Evolutionary conservation across 1,140 invertebrate species (phyloP), one percentile per base, ranked within the genome.

Genomic region (Magallana gigas): DNA sequence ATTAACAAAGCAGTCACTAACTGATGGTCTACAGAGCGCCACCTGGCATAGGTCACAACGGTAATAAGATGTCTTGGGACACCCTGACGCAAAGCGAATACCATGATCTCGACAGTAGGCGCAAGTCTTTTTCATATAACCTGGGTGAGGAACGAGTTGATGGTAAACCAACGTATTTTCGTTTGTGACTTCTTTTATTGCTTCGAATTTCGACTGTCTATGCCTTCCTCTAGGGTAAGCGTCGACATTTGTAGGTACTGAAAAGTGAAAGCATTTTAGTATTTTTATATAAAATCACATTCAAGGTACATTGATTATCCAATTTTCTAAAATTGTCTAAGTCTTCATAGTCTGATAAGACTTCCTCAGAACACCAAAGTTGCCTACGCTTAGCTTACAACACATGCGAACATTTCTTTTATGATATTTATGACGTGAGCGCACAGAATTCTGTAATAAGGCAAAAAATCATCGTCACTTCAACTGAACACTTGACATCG

Each of bases 1-100:
- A n/a, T 83, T 57, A 11, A 57, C 8, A 29, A 83, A 83, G 36
- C 81, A 83, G 36, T 83, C 81, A n/a, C 81, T 56, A 83, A 57
- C 18, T 14, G 48, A n/a, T 12, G 81, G 81, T 16, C 81, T 56
- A 16, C 81, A 83, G 18, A 83, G 81, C 56, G 48, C 18, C 56
- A 83, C 48, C 56, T 83, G 14, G 16, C 81, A 83, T 23, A 11
- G 8, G 8, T 83, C 81, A 83, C 81, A 83, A 4, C 48, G 18
- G 18, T 83, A 58, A 6, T 57, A 57, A 1, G 81, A 83, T 9
- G 48, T 57, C 81, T 57, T 83, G 0, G 57, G 48, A 29, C 57
- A n/a, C 8, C 81, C 81, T 57, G 56, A 57, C 16, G 81, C 56
- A 58, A 83, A 83, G 9, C 81, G 48, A 57, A 57, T 12, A 57